Evolutionary conservation across 2,797 vertebrate species (phyloP), one percentile per base, ranked within the genome.

Genomic region (Podarcis siculus): DNA sequence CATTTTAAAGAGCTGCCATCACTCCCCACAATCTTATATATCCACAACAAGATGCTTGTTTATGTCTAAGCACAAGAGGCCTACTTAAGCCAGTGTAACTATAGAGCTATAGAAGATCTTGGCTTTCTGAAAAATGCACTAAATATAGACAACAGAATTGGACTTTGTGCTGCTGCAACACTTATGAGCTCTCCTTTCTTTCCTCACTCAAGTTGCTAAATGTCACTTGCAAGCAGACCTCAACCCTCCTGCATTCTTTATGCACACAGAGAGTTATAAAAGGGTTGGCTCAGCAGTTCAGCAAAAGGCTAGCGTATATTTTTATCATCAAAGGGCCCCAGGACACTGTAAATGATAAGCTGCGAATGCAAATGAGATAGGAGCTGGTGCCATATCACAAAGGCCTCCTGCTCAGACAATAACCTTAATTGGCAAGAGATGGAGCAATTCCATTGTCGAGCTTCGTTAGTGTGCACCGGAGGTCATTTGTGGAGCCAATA

Each of bases 71-170:
- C 73, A 73, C 64, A 79, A 86, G 67, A 87, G 78, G 73, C 39
- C 23, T 80, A 85, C 77, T 83, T 85, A 88, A 93, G 61, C 89
- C 86, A 86, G 84, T 73, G 89, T 76, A 67, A 2, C 69, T 64
- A 73, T 25, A 90, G 85, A 55, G 90, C 92, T 93, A 94, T 88
- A 94, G 92, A 88, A 71, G 0, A 0, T n/a, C 86, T 92, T 78
- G 89, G 77, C 89, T 94, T 93, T 95, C 93, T 94, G 89, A 89
- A 94, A 95, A 95, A 94, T 93, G 93, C 90, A 78, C 95, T 95
- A 95, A 95, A 91, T 94, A 95, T 94, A 95, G 94, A 91, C 87
- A 91, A 93, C 90, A 90, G 76, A 0, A 87, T 58, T 49, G 0
- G 0, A 23, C 72, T 61, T 75, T 9, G 87, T 66, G 89, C 88